These are phyloP conservation scores for Campoplex capitator DNA, from an alignment of 2,888 invertebrate genomes.

Conservation along the genomic window DNA sequence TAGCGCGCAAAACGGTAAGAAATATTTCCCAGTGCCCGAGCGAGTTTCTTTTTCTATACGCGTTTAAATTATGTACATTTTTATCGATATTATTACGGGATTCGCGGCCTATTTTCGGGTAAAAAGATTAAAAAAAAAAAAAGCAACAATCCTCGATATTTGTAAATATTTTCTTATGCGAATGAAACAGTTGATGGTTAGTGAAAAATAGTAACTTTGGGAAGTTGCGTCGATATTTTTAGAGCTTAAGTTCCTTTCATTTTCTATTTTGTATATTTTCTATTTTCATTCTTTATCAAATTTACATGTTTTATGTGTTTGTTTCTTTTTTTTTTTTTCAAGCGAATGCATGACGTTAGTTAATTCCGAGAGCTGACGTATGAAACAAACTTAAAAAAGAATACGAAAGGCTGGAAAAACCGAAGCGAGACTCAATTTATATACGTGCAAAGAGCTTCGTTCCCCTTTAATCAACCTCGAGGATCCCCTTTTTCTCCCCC, in stretches of 20 bases:
- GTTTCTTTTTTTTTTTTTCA: conserved; percentile 67
- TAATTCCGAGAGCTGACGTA: conserved; percentile 67
- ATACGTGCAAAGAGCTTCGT: conserved; percentile 41
- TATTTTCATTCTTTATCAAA: conserved; percentile 53
- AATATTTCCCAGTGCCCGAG: background rate
- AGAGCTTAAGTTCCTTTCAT: conserved; percentile 18
- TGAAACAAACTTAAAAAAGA: conserved; percentile 19
- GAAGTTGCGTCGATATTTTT: conserved; percentile 67
- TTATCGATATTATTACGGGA: conserved; percentile 47
- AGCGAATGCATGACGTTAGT: conserved; percentile 68
- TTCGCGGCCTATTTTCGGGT: conserved; percentile 19
- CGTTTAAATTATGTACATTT: background rate
- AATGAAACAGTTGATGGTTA: conserved; percentile 29
- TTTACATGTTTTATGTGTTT: conserved; percentile 66
- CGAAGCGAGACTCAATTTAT: conserved; percentile 36
- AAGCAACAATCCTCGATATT: conserved; percentile 12
- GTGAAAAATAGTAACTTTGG: conserved; percentile 56
- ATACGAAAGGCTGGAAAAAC: conserved; percentile 24
- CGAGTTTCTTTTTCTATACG: background rate
- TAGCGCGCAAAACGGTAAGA: background rate
- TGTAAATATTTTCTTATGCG: conserved; percentile 31
- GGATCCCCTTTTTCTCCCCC: background rate
- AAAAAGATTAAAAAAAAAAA: background rate
- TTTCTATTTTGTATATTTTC: conserved; percentile 60
- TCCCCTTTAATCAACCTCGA: conserved; percentile 17